These are phyloP conservation scores for Romanogobio albipinnatus DNA, from an alignment of 2,113 vertebrate species.

Conservation along the genomic window DNA sequence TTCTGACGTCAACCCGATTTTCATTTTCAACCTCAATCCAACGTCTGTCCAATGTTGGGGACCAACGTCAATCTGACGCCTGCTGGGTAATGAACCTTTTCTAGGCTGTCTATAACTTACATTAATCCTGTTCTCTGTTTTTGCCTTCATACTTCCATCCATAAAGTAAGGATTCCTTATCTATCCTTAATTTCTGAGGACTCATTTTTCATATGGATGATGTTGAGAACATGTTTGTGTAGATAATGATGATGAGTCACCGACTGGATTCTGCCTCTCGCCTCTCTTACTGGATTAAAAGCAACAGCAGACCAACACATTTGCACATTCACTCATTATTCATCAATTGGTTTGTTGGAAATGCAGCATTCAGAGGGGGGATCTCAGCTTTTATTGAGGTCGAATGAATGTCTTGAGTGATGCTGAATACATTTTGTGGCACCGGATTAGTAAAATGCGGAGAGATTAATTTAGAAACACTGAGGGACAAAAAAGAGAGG, in stretches of 20 bases:
- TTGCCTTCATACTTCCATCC: slow-evolving; percentile 14
- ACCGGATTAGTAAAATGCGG: slow-evolving; percentile 43
- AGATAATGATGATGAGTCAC: slow-evolving; percentile 40
- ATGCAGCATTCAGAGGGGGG: slow-evolving; percentile 1
- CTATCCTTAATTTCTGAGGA: slow-evolving; percentile 15
- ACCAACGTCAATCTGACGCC: no score
- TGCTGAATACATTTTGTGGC: slow-evolving; percentile 36
- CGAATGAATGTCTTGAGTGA: slow-evolving; percentile 43
- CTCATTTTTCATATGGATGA: not conserved
- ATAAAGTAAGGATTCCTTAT: slow-evolving; percentile 6
- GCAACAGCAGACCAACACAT: slow-evolving; percentile 42
- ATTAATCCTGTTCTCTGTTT: not conserved
- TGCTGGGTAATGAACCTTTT: not conserved
- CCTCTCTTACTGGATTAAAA: slow-evolving; percentile 40
- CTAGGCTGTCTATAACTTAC: not conserved
- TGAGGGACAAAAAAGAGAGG: slow-evolving; percentile 30
- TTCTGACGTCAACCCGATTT: no score
- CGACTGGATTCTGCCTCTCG: slow-evolving; percentile 19
- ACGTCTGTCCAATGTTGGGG: no score
- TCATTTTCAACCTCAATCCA: no score
- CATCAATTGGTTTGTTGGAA: slow-evolving; percentile 38
- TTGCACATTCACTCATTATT: slow-evolving; percentile 40
- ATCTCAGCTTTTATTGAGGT: slow-evolving; percentile 48
- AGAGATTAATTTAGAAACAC: slow-evolving; percentile 47
- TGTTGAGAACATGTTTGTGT: slow-evolving; percentile 11